phyloP scores from a whole-genome alignment of 2,888 invertebrate genomes.

The Galeopsomyia nigrocyanea region DNA sequence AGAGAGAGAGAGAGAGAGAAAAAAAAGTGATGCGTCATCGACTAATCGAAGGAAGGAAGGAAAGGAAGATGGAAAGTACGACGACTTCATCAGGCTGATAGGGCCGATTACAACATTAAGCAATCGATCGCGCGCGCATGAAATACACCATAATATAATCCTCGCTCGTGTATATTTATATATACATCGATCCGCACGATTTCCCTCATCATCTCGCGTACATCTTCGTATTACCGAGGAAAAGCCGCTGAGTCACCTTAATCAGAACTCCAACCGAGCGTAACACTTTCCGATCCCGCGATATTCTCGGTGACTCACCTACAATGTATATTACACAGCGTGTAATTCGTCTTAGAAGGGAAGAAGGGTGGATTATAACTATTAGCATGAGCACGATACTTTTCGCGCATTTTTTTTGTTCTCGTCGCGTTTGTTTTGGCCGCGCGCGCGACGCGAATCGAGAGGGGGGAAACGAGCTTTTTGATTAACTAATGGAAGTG shows the following conservation, averaged over 20 bases:
- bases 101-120: too few species aligned
- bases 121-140: too few species aligned
- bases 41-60: neutral
- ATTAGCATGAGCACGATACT: too few species aligned
- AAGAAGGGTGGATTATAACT: too few species aligned
- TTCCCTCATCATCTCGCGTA: too few species aligned
- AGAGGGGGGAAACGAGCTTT: neutral
- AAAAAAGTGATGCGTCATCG: conserved; percentile 2
- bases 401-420: too few species aligned
- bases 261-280: conserved; percentile 30
- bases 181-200: too few species aligned
- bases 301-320: conserved; percentile 12
- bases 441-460: neutral
- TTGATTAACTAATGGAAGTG: conserved; percentile 17
- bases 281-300: conserved; percentile 1
- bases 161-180: too few species aligned
- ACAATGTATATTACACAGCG: too few species aligned
- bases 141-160: conserved; percentile 8
- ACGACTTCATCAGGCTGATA: conserved; percentile 18
- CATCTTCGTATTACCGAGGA: too few species aligned
- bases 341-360: too few species aligned
- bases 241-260: conserved; percentile 40
- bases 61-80: neutral
- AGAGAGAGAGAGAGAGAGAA: too few species aligned
- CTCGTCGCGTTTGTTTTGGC: conserved; percentile 7